Conservation (phyloP, 2,888 invertebrate species). For the Ormyrus thymus region DNA sequence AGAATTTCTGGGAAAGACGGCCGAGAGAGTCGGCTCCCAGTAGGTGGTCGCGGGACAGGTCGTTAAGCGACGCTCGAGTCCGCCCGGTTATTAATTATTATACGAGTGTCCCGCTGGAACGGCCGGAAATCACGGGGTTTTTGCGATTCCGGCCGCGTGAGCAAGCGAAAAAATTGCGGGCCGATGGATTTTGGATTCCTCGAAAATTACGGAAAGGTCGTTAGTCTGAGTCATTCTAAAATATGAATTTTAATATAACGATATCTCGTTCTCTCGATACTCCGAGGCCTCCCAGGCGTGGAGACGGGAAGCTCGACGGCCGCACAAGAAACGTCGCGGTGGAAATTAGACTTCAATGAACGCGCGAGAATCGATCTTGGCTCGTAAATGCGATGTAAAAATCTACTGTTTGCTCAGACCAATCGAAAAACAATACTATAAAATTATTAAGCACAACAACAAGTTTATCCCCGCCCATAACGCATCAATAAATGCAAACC, state of each 20-base stretch:
- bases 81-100: conserved; percentile 52
- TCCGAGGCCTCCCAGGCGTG: neutral
- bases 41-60: conserved; percentile 19
- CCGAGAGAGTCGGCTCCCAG: neutral
- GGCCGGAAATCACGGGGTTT: conserved; percentile 46
- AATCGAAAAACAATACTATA: neutral
- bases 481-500: neutral
- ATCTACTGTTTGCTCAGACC: neutral
- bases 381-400: neutral
- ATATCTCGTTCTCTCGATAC: too few relatives aligned
- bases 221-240: conserved; percentile 3
- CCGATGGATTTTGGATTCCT: conserved; percentile 36
- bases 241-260: too few relatives aligned
- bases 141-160: conserved; percentile 6
- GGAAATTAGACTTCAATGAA: neutral
- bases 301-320: conserved; percentile 32
- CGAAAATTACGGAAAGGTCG: conserved; percentile 15
- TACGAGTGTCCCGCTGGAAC: neutral
- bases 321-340: neutral
- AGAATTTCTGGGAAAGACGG: conserved; percentile 34
- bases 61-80: conserved; percentile 11
- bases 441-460: too few relatives aligned
- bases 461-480: too few relatives aligned
- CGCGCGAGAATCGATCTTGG: neutral
- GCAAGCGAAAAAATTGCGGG: neutral